These are phyloP conservation scores for Daktulosphaira vitifoliae DNA, from an alignment of 1,140 invertebrate genomes.

Conservation along the genomic window DNA sequence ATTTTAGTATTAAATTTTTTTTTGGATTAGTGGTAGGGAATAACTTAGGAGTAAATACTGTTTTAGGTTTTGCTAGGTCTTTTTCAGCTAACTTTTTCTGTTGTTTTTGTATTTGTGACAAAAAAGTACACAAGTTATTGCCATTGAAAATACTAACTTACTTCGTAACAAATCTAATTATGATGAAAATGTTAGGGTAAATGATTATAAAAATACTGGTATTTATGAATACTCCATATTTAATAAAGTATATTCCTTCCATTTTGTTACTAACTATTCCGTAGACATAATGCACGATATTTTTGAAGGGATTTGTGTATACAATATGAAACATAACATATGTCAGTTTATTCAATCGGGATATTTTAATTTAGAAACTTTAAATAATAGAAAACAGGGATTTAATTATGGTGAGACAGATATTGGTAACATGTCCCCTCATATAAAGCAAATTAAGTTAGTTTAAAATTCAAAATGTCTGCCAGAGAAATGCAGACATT, in stretches of 20 bases:
- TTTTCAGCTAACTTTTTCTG: not conserved
- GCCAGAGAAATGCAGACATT: not conserved
- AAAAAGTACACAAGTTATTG: not conserved
- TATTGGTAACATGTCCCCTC: not conserved
- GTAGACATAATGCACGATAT: slow-evolving; percentile 4
- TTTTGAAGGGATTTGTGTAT: not conserved
- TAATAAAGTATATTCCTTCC: slow-evolving; percentile 1
- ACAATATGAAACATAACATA: not conserved
- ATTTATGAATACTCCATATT: not conserved
- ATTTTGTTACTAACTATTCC: not conserved
- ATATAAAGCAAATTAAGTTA: not conserved
- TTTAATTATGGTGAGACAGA: slow-evolving; percentile 1
- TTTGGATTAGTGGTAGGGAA: not conserved
- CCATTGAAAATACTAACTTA: not conserved
- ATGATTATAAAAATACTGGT: not conserved
- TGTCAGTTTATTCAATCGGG: not conserved
- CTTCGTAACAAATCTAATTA: not conserved
- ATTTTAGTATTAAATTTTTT: not conserved
- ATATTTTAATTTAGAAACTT: slow-evolving; percentile 7
- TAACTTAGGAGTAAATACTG: not conserved
- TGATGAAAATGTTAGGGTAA: slow-evolving; percentile 1
- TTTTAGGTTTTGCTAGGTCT: too few relatives aligned
- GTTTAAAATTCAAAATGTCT: not conserved
- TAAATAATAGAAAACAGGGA: not conserved
- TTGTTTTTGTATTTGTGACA: not conserved